Base-by-base conservation (phyloP, 2,113 vertebrate genomes). In the Notarius quadriscutis region DNA sequence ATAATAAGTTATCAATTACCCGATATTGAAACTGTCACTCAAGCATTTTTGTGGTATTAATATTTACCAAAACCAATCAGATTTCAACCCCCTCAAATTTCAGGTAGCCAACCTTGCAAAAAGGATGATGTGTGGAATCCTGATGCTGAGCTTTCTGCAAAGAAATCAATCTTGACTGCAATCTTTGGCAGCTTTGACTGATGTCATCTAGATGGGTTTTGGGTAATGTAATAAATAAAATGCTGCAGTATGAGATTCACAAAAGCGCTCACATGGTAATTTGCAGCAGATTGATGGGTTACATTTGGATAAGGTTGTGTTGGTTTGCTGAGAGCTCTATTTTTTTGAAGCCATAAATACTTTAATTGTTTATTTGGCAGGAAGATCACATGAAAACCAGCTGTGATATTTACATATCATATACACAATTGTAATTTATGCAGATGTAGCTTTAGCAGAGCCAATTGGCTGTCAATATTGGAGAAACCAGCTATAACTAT, bases 201-300 rank as follows among this genome's bases (percentile, higher is more conserved):
- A 80, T 79, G 87, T 51, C 75, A 57, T 81, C 27, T 80, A 41
- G 63, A 83, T 63, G 20, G 62, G n/a, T 81, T 83, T 77, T 58
- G 83, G 69, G 84, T 87, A 89, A 83, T 79, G 84, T 84, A 78
- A 74, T 83, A 74, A 86, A 79, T 72, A 81, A 30, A 69, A 75
- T 30, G 75, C 62, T 88, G 81, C 30, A 25, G 55, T 12, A n/a
- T 41, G 27, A 67, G 63, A 84, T 84, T 60, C 53, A 83, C 25
- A 67, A 89, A n/a, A 71, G 74, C 20, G 20, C 74, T 77, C 48
- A 41, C 41, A 58, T 14, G 62, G 62, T 90, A 86, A 90, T 90
- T 83, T 86, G 55, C 41, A 41, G 41, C 84, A 86, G 86, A 86
- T 84, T 86, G 79, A 90, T 88, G 89, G 72, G 22, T 80, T 79